A percentile compares a stretch with the other conserved stretches of the same genome.
phyloP scores from a whole-genome alignment of 2,797 vertebrate genomes.

The Trichosurus vulpecula region DNA sequence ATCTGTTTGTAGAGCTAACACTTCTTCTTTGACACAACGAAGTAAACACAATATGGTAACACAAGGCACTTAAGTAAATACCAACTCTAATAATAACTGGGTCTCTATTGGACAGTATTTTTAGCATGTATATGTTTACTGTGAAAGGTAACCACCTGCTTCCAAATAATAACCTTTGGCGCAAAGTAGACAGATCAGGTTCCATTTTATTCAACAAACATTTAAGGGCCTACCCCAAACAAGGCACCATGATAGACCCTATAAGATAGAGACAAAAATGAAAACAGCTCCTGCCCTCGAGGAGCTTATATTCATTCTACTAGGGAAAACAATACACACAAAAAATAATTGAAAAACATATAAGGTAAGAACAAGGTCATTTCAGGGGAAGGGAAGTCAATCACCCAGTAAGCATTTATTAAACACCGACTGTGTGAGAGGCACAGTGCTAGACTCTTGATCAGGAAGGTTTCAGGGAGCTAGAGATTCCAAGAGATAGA shows the following conservation, averaged over 20 bases:
- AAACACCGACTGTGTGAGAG: not conserved
- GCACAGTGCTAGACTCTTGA: not conserved
- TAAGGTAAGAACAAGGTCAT: not conserved
- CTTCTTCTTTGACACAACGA: constrained; percentile 62
- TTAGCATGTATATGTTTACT: constrained; percentile 71
- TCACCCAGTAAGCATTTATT: not conserved
- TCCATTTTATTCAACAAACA: not conserved
- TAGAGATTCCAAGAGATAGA: no score
- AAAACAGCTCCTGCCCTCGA: not conserved
- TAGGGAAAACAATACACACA: not conserved
- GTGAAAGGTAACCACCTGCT: constrained; percentile 69
- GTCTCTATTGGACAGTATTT: constrained; percentile 72
- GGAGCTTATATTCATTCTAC: not conserved
- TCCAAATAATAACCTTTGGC: constrained; percentile 63
- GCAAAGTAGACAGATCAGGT: not conserved
- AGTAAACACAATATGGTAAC: constrained; percentile 50
- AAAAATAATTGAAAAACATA: not conserved
- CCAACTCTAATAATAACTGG: constrained; percentile 76
- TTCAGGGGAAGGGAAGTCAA: not conserved
- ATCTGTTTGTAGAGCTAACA: constrained; percentile 51
- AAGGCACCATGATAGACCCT: not conserved
- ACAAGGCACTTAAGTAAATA: constrained; percentile 67
- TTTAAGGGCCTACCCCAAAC: not conserved
- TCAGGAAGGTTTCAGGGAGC: not conserved
- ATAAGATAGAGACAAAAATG: not conserved